Conservation (phyloP, 2,888 invertebrate genomes). For the Tenthredo distinguenda region DNA sequence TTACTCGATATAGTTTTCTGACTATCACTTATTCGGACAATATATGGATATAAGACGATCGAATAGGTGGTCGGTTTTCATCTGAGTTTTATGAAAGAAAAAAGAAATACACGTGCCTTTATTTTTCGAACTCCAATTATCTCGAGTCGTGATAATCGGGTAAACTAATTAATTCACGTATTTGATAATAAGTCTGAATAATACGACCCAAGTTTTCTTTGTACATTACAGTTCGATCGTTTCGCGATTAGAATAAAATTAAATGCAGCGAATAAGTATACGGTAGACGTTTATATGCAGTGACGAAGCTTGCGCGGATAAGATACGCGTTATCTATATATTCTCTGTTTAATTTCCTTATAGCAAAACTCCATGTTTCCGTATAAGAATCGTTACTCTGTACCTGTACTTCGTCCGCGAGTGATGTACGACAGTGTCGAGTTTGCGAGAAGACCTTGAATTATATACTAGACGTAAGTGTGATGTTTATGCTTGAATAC, state of each 20-base stretch:
- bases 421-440: not conserved
- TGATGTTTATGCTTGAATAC: not conserved
- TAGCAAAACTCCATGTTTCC: not conserved
- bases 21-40: not conserved
- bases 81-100: not conserved
- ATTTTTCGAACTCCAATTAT: not conserved
- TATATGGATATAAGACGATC: not conserved
- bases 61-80: not conserved
- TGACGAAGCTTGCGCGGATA: conserved; percentile 1
- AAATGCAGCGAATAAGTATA: not conserved
- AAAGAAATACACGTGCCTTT: not conserved
- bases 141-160: not conserved
- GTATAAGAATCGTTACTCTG: not conserved
- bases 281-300: not conserved
- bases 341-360: not conserved
- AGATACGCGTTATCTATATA: conserved; percentile 17
- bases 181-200: not conserved
- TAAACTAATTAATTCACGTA: not conserved
- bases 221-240: not conserved
- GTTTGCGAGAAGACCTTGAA: not conserved
- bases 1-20: not conserved
- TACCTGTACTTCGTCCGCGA: not conserved
- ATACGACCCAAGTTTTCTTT: not conserved
- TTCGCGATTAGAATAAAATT: not conserved
- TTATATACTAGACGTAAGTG: not conserved